phyloP scores from a whole-genome alignment of 2,888 invertebrate genomes.

The Eilema caniola region DNA sequence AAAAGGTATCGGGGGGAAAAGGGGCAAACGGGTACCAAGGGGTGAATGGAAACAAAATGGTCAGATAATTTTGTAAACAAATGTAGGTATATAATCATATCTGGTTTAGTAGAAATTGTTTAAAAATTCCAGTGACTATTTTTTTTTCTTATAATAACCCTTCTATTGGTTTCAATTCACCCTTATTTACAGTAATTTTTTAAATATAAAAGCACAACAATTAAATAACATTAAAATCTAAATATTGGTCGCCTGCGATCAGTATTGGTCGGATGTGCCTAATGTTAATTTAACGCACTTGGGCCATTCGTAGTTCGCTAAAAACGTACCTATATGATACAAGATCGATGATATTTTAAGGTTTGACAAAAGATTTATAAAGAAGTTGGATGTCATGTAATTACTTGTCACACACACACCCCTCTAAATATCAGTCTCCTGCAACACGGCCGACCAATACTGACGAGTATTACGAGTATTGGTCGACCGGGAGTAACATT shows the following conservation, averaged over 20 bases:
- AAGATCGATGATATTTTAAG: neutral
- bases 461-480: neutral
- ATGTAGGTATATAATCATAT: too few species aligned
- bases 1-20: neutral
- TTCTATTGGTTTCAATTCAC: neutral
- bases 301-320: neutral
- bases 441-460: too few species aligned
- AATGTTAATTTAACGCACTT: neutral
- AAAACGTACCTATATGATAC: neutral
- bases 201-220: neutral
- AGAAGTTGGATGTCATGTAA: neutral
- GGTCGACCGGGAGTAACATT: neutral
- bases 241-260: neutral
- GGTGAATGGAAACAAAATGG: neutral
- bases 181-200: neutral
- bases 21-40: neutral
- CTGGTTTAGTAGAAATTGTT: too few species aligned
- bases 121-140: too few species aligned
- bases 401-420: neutral
- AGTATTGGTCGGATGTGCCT: neutral
- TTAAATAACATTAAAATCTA: neutral
- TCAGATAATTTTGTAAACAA: too few species aligned
- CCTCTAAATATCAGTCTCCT: neutral
- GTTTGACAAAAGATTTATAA: neutral
- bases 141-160: too few species aligned